These are phyloP conservation scores for Eilema caniola DNA, from an alignment of 2,888 invertebrate genomes.

Conservation along the genomic window DNA sequence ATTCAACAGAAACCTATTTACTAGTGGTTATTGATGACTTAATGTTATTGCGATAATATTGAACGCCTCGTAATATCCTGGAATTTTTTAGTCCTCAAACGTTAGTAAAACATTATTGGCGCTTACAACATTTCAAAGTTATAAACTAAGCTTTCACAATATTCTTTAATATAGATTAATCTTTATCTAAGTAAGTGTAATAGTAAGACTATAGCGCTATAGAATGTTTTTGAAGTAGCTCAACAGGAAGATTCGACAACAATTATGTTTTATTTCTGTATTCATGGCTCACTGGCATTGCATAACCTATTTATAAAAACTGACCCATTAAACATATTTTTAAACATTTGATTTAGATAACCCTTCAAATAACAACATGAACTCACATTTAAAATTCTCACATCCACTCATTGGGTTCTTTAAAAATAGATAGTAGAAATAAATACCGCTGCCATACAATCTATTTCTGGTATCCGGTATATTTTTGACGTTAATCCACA, in stretches of 20 bases:
- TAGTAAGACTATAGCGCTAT: neutral
- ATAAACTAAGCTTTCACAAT: neutral
- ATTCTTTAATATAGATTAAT: no score
- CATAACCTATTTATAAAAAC: neutral
- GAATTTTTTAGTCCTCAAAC: no score
- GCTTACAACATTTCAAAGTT: neutral
- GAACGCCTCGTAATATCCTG: no score
- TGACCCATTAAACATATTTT: constrained; percentile 3
- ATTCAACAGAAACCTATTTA: neutral
- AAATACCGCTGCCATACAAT: constrained; percentile 50
- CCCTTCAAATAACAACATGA: constrained; percentile 26
- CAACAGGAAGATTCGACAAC: neutral
- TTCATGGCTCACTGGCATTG: neutral
- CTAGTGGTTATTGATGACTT: neutral
- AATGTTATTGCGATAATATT: no score
- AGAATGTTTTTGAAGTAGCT: neutral
- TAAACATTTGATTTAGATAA: constrained; percentile 20
- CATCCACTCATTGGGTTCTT: constrained; percentile 27
- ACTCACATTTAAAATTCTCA: constrained; percentile 25
- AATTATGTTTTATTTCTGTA: constrained; percentile 1
- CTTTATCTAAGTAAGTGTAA: neutral
- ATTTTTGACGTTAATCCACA: constrained; percentile 59
- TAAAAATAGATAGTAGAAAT: constrained; percentile 53
- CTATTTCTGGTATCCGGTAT: constrained; percentile 54
- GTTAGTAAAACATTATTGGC: neutral